phyloP scores from a whole-genome alignment of 2,888 invertebrate genomes.

The Spilosoma lubricipeda region DNA sequence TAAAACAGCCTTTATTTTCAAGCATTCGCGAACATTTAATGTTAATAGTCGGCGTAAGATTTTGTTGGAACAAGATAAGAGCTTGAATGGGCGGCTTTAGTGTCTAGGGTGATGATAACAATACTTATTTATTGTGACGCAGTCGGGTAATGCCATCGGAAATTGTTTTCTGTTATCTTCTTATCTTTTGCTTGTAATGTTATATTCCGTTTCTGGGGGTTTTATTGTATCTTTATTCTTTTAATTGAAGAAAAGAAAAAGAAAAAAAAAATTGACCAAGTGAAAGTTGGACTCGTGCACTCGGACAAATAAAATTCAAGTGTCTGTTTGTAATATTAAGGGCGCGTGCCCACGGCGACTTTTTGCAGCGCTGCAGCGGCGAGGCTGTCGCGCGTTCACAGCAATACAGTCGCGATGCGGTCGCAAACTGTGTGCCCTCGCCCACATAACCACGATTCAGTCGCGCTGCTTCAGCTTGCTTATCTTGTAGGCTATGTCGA shows the following conservation, averaged over 20 bases:
- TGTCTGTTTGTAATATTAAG: too few species aligned
- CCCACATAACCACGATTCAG: too few species aligned
- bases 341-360: too few species aligned
- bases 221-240: conserved; percentile 1
- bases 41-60: conserved; percentile 52
- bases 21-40: conserved; percentile 40
- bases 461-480: too few species aligned
- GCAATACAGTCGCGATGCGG: too few species aligned
- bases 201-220: not conserved
- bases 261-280: too few species aligned
- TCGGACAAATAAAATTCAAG: too few species aligned
- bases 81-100: conserved; percentile 50
- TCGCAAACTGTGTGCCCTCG: too few species aligned
- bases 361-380: too few species aligned
- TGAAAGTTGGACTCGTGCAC: too few species aligned
- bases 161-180: conserved; percentile 42
- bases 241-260: not conserved
- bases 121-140: conserved; percentile 53
- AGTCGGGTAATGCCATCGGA: conserved; percentile 20
- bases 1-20: conserved; percentile 22
- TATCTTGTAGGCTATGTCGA: too few species aligned
- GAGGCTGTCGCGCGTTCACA: too few species aligned
- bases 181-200: conserved; percentile 13
- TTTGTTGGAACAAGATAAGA: conserved; percentile 55
- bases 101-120: conserved; percentile 55